A percentile compares a stretch with the other conserved stretches of the same genome.
Evolutionary conservation across 2,113 vertebrate species (phyloP).

Genomic region (Etia nguti): DNA sequence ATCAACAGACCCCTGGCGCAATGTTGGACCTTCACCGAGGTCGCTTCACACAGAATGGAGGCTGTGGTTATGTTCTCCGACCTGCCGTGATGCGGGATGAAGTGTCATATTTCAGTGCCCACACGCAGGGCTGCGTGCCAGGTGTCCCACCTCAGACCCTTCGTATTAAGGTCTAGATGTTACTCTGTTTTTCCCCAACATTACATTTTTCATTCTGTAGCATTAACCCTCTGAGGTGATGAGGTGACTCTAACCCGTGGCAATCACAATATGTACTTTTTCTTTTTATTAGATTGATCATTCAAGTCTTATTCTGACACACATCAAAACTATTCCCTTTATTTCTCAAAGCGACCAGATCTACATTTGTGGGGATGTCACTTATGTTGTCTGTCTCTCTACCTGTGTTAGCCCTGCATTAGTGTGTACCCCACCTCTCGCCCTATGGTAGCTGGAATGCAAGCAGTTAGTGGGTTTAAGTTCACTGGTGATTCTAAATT

Average conservation of each 20-base stretch:
- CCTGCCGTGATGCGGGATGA: constrained; percentile 93
- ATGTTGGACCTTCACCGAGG: constrained; percentile 95
- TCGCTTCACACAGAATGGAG: constrained; percentile 91
- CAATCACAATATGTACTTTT: background rate
- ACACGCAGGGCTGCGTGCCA: constrained; percentile 90
- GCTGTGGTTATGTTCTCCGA: constrained; percentile 90
- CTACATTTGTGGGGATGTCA: too few species aligned
- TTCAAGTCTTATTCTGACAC: background rate
- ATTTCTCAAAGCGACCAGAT: too few species aligned
- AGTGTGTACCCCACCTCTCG: background rate
- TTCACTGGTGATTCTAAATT: background rate
- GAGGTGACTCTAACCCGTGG: background rate
- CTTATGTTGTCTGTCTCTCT: too few species aligned
- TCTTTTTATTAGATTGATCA: background rate
- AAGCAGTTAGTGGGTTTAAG: background rate
- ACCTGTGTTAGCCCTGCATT: background rate
- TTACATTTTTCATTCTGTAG: background rate
- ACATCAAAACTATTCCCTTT: too few species aligned
- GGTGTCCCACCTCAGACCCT: constrained; percentile 91
- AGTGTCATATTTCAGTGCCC: constrained; percentile 95
- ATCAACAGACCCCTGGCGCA: constrained; percentile 94
- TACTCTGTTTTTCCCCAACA: background rate
- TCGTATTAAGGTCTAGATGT: constrained; percentile 77
- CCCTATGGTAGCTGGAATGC: background rate
- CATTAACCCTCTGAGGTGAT: background rate